Conservation (phyloP, 2,888 invertebrate species). For the Molorchus minor region DNA sequence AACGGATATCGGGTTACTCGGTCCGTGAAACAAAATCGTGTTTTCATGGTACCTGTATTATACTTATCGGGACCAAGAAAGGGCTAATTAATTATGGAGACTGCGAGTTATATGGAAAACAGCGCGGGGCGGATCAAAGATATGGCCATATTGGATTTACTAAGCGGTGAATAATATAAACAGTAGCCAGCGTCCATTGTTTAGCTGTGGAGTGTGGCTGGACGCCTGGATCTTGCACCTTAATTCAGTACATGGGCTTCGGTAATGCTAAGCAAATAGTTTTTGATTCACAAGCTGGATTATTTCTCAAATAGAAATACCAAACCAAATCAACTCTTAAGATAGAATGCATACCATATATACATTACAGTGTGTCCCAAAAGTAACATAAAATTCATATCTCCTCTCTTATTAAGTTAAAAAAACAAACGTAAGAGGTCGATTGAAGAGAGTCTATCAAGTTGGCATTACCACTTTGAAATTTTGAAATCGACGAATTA, state of each 20-base stretch:
- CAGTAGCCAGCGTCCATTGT: constrained; percentile 55
- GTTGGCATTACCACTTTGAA: too few relatives aligned
- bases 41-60: constrained; percentile 38
- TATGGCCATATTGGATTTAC: constrained; percentile 55
- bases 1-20: constrained; percentile 37
- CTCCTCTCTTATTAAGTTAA: too few relatives aligned
- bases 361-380: too few relatives aligned
- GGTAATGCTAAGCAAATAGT: constrained; percentile 1
- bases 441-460: too few relatives aligned
- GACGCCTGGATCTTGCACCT: constrained; percentile 4
- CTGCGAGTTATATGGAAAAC: constrained; percentile 55
- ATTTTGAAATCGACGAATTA: too few relatives aligned
- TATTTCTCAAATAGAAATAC: not conserved
- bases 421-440: too few relatives aligned
- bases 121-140: constrained; percentile 57
- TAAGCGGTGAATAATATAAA: constrained; percentile 54
- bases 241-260: constrained; percentile 5
- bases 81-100: constrained; percentile 56
- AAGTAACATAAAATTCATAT: too few relatives aligned
- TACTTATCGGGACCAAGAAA: constrained; percentile 43
- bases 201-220: constrained; percentile 51
- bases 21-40: constrained; percentile 42
- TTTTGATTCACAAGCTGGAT: not conserved
- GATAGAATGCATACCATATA: not conserved
- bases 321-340: not conserved